Conservation (phyloP, 1,140 invertebrate genomes). For the Bombyx mori region ASM3026992v2 NC_085124.1:10201501-10202000, state of each 20-base stretch:
- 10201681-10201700: no score
- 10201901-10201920: constrained; percentile 42
- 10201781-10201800: no score
- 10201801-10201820: no score
- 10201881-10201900: constrained; percentile 42
- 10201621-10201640: no score
- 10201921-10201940: constrained; percentile 50
- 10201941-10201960: constrained; percentile 56
- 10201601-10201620: no score
- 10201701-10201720: no score
- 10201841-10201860: not conserved
- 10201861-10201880: constrained; percentile 30
- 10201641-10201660: not conserved
- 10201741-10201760: no score
- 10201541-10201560: constrained; percentile 32
- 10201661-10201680: not conserved
- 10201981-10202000: constrained; percentile 43
- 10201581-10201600: not conserved
- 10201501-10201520: not conserved
- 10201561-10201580: constrained; percentile 31
- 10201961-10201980: constrained; percentile 56
- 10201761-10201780: no score
- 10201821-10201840: not conserved
- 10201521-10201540: constrained; percentile 25
- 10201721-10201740: no score